A percentile compares a stretch with the other conserved stretches of the same genome.
These are phyloP conservation scores for Drosophila anomelani DNA, from an alignment of 2,888 invertebrate species.

Conservation along the genomic window DNA sequence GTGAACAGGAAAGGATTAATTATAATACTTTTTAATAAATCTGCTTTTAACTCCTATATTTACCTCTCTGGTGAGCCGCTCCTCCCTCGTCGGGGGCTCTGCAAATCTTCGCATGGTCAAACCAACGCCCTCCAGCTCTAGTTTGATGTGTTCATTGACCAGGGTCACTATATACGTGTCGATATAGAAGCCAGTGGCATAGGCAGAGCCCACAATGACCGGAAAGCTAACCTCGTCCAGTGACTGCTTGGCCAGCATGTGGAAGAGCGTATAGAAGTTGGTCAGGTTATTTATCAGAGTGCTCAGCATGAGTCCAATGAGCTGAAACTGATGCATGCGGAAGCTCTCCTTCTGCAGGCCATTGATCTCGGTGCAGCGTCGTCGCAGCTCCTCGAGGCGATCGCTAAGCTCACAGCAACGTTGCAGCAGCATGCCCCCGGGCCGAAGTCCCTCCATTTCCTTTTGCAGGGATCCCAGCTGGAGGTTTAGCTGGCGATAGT, in stretches of 20 bases:
- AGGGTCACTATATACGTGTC: constrained; percentile 75
- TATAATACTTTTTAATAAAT: neutral
- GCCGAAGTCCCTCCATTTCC: constrained; percentile 4
- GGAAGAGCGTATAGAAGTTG: constrained; percentile 76
- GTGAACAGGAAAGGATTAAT: neutral
- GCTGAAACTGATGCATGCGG: constrained; percentile 75
- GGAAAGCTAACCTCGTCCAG: constrained; percentile 46
- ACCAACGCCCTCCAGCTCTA: constrained; percentile 56
- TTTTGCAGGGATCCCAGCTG: constrained; percentile 55
- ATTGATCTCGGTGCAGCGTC: constrained; percentile 55
- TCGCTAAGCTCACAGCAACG: constrained; percentile 59
- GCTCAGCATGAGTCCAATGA: constrained; percentile 72
- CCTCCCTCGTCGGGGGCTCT: constrained; percentile 44
- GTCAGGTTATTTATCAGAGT: constrained; percentile 77
- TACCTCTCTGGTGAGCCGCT: constrained; percentile 66
- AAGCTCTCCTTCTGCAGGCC: constrained; percentile 57
- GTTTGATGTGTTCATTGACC: constrained; percentile 71
- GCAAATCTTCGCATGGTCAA: constrained; percentile 62
- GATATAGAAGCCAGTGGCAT: constrained; percentile 73
- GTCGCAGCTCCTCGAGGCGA: constrained; percentile 52
- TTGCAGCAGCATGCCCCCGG: constrained; percentile 41
- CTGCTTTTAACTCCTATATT: neutral
- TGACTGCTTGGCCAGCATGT: constrained; percentile 65
- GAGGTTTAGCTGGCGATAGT: constrained; percentile 64
- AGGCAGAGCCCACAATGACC: constrained; percentile 61